These are phyloP conservation scores for Dicrostonyx torquatus DNA, from an alignment of 2,797 vertebrate species.

Conservation along the genomic window DNA sequence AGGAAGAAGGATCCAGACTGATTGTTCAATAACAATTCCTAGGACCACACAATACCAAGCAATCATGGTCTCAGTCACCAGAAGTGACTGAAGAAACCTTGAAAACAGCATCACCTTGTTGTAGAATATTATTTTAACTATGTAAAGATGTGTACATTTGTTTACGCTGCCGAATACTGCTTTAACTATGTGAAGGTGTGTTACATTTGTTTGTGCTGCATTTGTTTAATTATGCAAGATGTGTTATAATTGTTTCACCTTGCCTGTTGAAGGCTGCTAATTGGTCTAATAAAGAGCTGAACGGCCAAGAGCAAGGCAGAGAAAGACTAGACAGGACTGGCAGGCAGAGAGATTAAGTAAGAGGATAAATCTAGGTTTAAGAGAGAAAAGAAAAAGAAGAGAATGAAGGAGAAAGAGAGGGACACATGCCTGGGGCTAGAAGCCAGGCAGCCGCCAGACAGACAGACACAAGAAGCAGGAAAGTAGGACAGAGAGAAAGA, in stretches of 20 bases:
- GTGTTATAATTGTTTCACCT: background rate
- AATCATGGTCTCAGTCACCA: background rate
- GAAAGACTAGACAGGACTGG: background rate
- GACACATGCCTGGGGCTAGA: no score
- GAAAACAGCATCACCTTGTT: background rate
- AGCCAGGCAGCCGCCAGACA: background rate
- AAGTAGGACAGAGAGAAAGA: background rate
- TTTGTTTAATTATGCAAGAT: background rate
- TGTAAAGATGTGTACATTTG: background rate
- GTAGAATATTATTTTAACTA: background rate
- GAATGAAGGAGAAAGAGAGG: background rate
- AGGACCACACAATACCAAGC: background rate
- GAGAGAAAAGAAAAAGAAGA: background rate
- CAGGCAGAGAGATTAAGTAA: background rate
- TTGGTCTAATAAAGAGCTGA: background rate
- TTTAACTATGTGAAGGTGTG: background rate
- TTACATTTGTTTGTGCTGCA: background rate
- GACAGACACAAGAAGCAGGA: background rate
- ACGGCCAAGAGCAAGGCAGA: background rate
- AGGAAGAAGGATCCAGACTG: background rate
- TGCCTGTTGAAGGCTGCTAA: background rate
- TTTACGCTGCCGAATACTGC: background rate
- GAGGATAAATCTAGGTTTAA: background rate
- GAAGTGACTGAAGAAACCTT: background rate
- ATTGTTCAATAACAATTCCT: background rate